Conservation (phyloP, 2,113 vertebrate genomes). For the Crypturellus undulatus region DNA sequence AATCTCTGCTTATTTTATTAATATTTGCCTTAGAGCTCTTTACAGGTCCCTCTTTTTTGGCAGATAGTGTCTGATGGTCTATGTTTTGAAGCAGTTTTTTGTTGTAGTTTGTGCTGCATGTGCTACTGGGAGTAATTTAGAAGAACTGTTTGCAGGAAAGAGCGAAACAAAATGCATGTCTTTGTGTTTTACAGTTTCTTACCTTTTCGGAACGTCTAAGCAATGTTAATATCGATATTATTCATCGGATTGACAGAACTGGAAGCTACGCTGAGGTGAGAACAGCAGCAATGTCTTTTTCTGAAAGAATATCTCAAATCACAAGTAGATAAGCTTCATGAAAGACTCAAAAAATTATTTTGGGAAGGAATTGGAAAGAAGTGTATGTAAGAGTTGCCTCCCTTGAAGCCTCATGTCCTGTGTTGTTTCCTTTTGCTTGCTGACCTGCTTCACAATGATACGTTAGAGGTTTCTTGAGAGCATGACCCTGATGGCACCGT, state of each 20-base stretch:
- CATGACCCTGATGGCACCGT: accelerated
- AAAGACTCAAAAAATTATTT: not conserved
- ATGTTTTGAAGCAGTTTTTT: accelerated
- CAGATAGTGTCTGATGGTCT: accelerated
- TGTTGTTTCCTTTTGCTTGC: not conserved
- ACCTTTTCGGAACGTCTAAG: constrained; percentile 95
- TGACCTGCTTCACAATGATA: not conserved
- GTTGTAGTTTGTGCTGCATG: not conserved
- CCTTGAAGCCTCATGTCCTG: not conserved
- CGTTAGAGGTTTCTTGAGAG: not conserved
- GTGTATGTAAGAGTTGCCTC: not conserved
- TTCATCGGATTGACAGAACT: constrained; percentile 95
- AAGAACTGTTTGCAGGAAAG: accelerated
- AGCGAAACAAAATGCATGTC: not conserved
- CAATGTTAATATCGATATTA: constrained; percentile 94
- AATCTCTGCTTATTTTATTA: not conserved
- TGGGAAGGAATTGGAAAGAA: not conserved
- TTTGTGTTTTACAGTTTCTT: constrained; percentile 85
- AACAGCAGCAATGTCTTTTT: not conserved
- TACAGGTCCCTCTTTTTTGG: not conserved
- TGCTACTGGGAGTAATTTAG: not conserved
- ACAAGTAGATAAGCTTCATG: accelerated
- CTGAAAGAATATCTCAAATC: not conserved
- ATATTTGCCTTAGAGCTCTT: not conserved
- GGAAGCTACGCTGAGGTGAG: constrained; percentile 91